These are phyloP conservation scores for Drosophila parthenogenetica DNA, from an alignment of 2,888 invertebrate genomes.

Conservation along the genomic window DNA sequence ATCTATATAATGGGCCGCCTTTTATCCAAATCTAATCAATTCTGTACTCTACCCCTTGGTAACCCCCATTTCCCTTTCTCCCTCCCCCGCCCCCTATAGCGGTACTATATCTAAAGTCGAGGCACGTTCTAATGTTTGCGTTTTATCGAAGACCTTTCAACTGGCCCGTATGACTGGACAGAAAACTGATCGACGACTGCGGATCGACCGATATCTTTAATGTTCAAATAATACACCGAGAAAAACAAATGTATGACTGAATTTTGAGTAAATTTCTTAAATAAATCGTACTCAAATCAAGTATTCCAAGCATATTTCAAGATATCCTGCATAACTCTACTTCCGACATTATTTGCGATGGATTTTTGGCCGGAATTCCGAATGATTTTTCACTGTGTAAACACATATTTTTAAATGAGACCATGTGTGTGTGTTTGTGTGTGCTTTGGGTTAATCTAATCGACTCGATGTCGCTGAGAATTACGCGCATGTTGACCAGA, in stretches of 20 bases:
- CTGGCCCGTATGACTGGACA: slow-evolving; percentile 29
- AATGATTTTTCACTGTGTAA: not conserved
- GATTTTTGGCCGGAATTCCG: too few species aligned
- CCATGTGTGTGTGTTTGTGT: slow-evolving; percentile 1
- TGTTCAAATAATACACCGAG: slow-evolving; percentile 44
- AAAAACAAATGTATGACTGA: slow-evolving; percentile 1
- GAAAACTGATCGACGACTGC: slow-evolving; percentile 6
- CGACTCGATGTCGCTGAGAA: slow-evolving; percentile 68
- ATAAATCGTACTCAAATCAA: too few species aligned
- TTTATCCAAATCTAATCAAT: slow-evolving; percentile 82
- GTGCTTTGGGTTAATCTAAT: slow-evolving; percentile 74
- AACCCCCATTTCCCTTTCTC: not conserved
- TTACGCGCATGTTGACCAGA: slow-evolving; percentile 68
- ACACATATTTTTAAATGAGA: not conserved
- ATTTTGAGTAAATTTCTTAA: too few species aligned
- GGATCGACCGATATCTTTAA: slow-evolving; percentile 48
- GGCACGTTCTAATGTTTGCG: slow-evolving; percentile 26
- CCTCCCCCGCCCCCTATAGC: too few species aligned
- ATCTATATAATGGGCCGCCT: slow-evolving; percentile 78
- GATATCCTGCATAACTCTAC: too few species aligned
- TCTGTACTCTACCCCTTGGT: not conserved
- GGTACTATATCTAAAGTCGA: slow-evolving; percentile 40
- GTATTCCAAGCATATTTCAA: too few species aligned
- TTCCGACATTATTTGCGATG: too few species aligned
- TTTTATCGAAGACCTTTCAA: slow-evolving; percentile 63